Base-by-base conservation (phyloP, 1,140 invertebrate genomes). In the Drosophila kanapiae region DNA sequence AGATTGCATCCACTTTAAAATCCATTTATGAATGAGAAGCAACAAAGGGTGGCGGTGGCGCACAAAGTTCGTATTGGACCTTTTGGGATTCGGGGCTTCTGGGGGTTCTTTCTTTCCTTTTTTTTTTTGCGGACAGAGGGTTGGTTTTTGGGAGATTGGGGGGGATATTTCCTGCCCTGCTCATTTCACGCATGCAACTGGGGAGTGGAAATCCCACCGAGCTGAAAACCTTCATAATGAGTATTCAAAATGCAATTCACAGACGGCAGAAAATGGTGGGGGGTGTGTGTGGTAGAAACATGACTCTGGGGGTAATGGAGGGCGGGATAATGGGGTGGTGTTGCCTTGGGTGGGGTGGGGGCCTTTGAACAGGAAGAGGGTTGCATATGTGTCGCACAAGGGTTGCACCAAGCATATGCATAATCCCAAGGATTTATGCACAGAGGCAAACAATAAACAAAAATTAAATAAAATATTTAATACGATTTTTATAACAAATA, bases 1-100 rank as follows among this genome's bases (percentile, higher is more conserved):
- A 75, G 70, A 86, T 78, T 78, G 80, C 83, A 88, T 84, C 48
- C 83, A 87, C 83, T 87, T 87, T 87, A 88, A 88, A 88, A 88
- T 83, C 80, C 80, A 87, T 87, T 87, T 87, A 86, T 82, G 76
- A 82, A 80, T 87, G 80, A 79, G 82, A 75, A 68, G 48, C 23
- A 65, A 49, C 40, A 78, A 58, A 61, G 58, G 67, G 70, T 72
- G 61, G 60, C 75, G 42, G 67, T 70, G 51, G 42, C 47, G 47
- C 14, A 31, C 23, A 23, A 23, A 23, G 23, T 23, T 23, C 23
- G 23, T 23, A 23, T 65, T 33, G 37, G 45, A 65, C 59, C 27
- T 69, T 67, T 23, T 13, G 48, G 38, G 54, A 23, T 51, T 16
- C 42, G 38, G 40, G 67, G 13, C 53, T 64, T 64, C 56, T 43